Percentiles rank a stretch among this genome's conserved stretches.
Conservation (phyloP, 2,113 vertebrate species). For the Papio anubis region DNA sequence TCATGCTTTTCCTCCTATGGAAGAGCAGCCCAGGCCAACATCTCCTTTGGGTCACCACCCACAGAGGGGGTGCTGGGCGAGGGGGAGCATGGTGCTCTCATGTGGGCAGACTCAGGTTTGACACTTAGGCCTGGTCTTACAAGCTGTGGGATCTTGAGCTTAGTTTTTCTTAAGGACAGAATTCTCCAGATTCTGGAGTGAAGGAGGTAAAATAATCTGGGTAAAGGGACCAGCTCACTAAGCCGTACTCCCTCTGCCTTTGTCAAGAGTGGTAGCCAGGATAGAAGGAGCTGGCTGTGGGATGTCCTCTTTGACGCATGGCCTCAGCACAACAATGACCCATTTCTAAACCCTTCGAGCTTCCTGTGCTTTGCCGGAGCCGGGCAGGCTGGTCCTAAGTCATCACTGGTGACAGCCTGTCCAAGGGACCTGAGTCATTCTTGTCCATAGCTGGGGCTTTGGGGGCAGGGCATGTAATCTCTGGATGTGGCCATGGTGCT, state of each 20-base stretch:
- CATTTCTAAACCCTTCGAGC: neutral
- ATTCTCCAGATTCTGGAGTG: neutral
- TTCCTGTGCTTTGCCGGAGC: neutral
- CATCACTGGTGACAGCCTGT: neutral
- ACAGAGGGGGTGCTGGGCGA: fast-evolving
- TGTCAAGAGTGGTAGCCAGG: neutral
- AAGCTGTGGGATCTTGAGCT: neutral
- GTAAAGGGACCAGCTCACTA: neutral
- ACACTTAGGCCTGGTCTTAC: neutral
- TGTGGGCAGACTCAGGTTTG: neutral
- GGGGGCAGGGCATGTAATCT: neutral
- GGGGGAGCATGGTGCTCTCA: fast-evolving
- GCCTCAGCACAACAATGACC: neutral
- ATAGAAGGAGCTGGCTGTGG: neutral
- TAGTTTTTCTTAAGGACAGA: neutral
- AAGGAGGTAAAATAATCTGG: neutral
- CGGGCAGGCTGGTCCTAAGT: neutral
- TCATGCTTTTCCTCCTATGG: neutral
- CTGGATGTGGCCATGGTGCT: neutral
- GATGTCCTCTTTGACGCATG: fast-evolving
- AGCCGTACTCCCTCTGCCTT: neutral
- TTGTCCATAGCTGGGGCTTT: neutral
- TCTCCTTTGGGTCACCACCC: neutral
- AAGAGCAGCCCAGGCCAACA: neutral
- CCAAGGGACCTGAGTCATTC: neutral